A percentile compares a stretch with the other conserved stretches of the same genome.
These are phyloP conservation scores for Eira barbara DNA, from an alignment of 2,113 vertebrate genomes.

Conservation along the genomic window DNA sequence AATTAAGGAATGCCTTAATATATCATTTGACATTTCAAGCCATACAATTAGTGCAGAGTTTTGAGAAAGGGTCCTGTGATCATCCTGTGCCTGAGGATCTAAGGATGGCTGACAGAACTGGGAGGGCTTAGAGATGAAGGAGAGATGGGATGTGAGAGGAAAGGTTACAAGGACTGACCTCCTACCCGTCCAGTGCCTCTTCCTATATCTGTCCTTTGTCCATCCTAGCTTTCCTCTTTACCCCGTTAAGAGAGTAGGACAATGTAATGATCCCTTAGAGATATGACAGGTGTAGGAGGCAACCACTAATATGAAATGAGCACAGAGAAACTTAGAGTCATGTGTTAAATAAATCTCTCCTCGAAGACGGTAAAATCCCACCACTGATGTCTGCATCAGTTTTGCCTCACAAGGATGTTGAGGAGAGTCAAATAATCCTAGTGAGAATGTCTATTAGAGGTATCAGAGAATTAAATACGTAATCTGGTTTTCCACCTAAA, in stretches of 20 bases:
- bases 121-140: neutral
- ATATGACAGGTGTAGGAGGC: neutral
- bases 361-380: neutral
- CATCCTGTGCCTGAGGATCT: neutral
- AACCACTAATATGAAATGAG: neutral
- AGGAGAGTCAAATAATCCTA: neutral
- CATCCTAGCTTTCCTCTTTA: neutral
- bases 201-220: neutral
- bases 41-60: neutral
- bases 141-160: neutral
- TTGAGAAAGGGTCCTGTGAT: neutral
- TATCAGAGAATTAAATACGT: neutral
- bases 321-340: neutral
- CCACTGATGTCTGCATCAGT: neutral
- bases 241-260: neutral
- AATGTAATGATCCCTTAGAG: neutral
- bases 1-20: neutral
- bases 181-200: neutral
- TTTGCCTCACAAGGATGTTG: neutral
- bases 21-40: neutral
- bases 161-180: neutral
- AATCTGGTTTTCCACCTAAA: slow-evolving; percentile 40
- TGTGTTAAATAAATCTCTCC: neutral
- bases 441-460: neutral
- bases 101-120: neutral